Evolutionary conservation across 2,888 invertebrate genomes (phyloP).

Genomic region (Lapara coniferarum): DNA sequence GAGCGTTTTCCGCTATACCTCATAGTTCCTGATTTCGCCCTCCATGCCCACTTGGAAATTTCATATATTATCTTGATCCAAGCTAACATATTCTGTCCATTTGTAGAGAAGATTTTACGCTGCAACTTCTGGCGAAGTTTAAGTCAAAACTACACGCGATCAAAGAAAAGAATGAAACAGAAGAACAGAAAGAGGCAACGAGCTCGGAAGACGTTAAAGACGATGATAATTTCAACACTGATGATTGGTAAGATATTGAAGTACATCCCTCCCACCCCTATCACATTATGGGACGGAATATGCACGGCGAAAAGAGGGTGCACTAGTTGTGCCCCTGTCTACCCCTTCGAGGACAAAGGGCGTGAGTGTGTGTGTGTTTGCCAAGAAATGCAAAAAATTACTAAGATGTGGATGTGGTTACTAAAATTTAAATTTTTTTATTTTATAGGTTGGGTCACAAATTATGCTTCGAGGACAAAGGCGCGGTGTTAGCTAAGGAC

Average conservation of each 20-base stretch:
- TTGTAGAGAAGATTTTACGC: conserved; percentile 89
- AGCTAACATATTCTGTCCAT: too few relatives aligned
- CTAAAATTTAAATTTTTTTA: conserved; percentile 26
- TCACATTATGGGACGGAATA: too few relatives aligned
- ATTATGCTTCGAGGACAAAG: conserved; percentile 87
- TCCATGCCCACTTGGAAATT: too few relatives aligned
- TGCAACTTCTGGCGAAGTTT: conserved; percentile 92
- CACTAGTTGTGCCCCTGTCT: too few relatives aligned
- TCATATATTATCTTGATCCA: too few relatives aligned
- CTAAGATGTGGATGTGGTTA: background rate
- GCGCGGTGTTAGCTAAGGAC: conserved; percentile 92
- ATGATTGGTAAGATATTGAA: conserved; percentile 63
- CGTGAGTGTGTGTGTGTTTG: too few relatives aligned
- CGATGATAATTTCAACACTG: conserved; percentile 67
- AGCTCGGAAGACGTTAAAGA: conserved; percentile 52
- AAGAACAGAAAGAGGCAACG: conserved; percentile 54
- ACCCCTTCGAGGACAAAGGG: too few relatives aligned
- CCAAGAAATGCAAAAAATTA: too few relatives aligned
- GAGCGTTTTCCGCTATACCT: too few relatives aligned
- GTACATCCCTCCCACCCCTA: too few relatives aligned
- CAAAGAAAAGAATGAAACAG: conserved; percentile 83
- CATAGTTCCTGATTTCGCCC: too few relatives aligned
- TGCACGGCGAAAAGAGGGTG: too few relatives aligned
- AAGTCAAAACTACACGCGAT: conserved; percentile 89
- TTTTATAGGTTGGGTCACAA: conserved; percentile 85